Evolutionary conservation across 2,888 invertebrate genomes (phyloP).

Genomic region (Ophioninae sp.): DNA sequence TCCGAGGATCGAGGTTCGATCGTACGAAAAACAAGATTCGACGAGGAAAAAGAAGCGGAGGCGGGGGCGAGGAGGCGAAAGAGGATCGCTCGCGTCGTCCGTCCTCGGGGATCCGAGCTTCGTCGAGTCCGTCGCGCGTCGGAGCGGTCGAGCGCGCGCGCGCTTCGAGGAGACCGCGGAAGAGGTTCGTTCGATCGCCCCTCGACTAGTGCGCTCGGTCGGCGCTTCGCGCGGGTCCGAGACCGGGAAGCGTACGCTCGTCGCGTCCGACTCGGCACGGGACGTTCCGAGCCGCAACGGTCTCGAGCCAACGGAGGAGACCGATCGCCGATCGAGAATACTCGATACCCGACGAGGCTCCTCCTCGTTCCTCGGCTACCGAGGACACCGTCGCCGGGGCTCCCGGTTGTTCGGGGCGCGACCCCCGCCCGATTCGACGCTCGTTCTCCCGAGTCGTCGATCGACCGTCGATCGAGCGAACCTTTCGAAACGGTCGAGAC

Average conservation of each 20-base stretch:
- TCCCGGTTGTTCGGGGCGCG: too few species aligned
- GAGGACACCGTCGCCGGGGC: too few species aligned
- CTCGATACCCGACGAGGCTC: too few species aligned
- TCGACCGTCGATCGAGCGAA: too few species aligned
- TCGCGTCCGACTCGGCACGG: background rate
- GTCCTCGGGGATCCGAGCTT: slow-evolving; percentile 7
- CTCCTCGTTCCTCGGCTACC: too few species aligned
- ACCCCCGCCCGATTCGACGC: too few species aligned
- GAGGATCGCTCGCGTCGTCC: slow-evolving; percentile 11
- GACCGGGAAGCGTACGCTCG: background rate
- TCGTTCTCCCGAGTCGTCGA: too few species aligned
- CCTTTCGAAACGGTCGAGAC: too few species aligned
- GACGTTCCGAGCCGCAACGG: background rate
- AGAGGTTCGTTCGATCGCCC: slow-evolving; percentile 26
- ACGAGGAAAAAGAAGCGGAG: slow-evolving; percentile 48
- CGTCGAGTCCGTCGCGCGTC: slow-evolving; percentile 2
- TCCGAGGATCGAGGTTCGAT: slow-evolving; percentile 9
- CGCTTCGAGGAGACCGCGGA: slow-evolving; percentile 9
- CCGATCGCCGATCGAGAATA: too few species aligned
- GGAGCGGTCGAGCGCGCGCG: background rate
- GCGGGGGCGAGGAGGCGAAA: background rate
- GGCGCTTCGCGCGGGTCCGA: background rate
- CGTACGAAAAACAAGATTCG: background rate
- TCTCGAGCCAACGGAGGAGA: too few species aligned
- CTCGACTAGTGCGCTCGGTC: slow-evolving; percentile 32